Percentiles rank a stretch among this genome's conserved stretches.
Conservation (phyloP, 2,797 vertebrate genomes). For the Phoxinus dragarum region DNA sequence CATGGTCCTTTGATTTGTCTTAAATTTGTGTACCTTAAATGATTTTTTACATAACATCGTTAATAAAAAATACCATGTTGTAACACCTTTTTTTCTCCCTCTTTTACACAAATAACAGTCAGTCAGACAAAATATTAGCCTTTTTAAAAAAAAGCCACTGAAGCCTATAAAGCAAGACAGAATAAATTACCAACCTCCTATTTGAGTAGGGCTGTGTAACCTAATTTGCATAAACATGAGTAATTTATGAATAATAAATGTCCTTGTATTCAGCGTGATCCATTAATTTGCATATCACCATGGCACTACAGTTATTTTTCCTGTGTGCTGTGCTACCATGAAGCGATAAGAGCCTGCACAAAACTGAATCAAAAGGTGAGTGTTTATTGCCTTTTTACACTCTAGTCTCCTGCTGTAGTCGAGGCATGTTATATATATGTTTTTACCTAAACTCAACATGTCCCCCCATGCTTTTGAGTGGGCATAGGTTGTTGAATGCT, state of each 20-base stretch:
- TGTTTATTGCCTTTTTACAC: conserved; percentile 64
- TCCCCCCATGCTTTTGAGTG: conserved; percentile 1
- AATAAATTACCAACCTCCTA: conserved; percentile 75
- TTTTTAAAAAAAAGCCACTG: conserved; percentile 38
- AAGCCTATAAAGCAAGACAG: conserved; percentile 60
- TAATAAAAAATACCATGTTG: not conserved
- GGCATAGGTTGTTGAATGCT: conserved; percentile 35
- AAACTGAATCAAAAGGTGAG: conserved; percentile 82
- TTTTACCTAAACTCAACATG: not conserved
- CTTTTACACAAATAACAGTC: not conserved
- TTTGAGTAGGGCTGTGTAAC: conserved; percentile 71
- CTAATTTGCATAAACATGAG: conserved; percentile 95
- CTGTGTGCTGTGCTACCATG: conserved; percentile 80
- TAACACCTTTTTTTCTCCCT: not conserved
- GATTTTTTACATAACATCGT: not conserved
- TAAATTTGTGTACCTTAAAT: not conserved
- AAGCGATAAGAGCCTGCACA: conserved; percentile 85
- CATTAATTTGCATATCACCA: conserved; percentile 93
- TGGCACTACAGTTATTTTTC: conserved; percentile 89
- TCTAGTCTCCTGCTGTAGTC: conserved; percentile 25
- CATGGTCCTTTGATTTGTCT: not conserved
- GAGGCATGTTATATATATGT: not conserved
- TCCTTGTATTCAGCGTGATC: conserved; percentile 87
- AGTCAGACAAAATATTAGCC: conserved; percentile 5
- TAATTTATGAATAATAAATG: conserved; percentile 99